Conservation (phyloP, 1,140 invertebrate species). For the Drosophila santomea region DNA sequence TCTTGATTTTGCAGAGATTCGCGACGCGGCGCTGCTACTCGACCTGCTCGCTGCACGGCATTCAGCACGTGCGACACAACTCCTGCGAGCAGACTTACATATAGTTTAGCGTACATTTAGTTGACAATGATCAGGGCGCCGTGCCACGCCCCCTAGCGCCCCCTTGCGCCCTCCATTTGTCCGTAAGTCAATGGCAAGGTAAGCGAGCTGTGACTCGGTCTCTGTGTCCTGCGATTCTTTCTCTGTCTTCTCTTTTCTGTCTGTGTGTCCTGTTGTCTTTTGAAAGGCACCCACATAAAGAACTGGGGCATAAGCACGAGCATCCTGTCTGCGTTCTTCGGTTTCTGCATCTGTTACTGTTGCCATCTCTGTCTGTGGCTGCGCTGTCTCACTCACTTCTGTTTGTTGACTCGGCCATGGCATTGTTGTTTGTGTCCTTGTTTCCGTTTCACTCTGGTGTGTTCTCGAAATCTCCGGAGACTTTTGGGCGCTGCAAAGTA, state of each 20-base stretch:
- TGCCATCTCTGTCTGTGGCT: conserved; percentile 35
- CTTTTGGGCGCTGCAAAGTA: background rate
- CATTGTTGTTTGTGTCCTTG: conserved; percentile 54
- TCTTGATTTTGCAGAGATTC: conserved; percentile 88
- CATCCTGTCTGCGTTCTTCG: conserved; percentile 15
- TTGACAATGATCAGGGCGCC: conserved; percentile 43
- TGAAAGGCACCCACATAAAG: conserved; percentile 27
- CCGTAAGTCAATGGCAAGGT: conserved; percentile 65
- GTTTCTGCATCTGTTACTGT: conserved; percentile 39
- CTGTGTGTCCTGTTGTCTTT: conserved; percentile 25
- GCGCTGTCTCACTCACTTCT: conserved; percentile 28
- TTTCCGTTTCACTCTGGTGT: conserved; percentile 13
- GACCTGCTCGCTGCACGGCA: conserved; percentile 88
- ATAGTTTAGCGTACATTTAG: conserved; percentile 86
- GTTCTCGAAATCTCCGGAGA: conserved; percentile 4
- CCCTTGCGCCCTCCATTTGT: conserved; percentile 1
- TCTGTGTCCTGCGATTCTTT: conserved; percentile 35
- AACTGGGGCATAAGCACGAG: conserved; percentile 1
- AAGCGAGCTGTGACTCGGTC: conserved; percentile 52
- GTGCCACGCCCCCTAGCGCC: background rate
- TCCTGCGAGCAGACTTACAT: conserved; percentile 92
- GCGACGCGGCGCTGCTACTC: conserved; percentile 90
- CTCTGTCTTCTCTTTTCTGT: conserved; percentile 18
- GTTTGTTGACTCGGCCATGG: conserved; percentile 47
- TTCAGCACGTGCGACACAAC: conserved; percentile 89